Evolutionary conservation across 2,888 invertebrate species (phyloP).

Genomic region (Adelphocoris suturalis): DNA sequence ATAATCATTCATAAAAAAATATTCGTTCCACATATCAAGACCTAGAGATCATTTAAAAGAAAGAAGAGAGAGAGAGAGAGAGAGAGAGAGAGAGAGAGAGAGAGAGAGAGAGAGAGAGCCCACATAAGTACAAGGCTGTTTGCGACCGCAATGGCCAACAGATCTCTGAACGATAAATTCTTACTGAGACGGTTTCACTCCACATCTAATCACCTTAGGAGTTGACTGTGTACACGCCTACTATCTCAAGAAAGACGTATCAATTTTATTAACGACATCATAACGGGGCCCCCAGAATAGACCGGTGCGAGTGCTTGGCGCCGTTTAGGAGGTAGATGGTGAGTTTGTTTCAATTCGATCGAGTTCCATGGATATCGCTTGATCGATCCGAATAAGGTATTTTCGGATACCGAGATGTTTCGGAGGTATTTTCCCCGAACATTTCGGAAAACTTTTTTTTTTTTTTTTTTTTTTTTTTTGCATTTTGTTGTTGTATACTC

Average conservation of each 20-base stretch:
- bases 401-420: too few relatives aligned
- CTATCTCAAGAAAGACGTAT: not conserved
- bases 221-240: not conserved
- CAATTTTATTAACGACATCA: not conserved
- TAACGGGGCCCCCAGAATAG: slow-evolving; percentile 4
- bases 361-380: not conserved
- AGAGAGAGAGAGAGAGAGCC: too few relatives aligned
- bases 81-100: too few relatives aligned
- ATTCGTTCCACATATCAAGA: too few relatives aligned
- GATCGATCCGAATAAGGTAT: too few relatives aligned
- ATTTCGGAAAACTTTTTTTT: too few relatives aligned
- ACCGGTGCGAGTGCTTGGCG: not conserved
- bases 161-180: not conserved
- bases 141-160: not conserved
- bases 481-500: too few relatives aligned
- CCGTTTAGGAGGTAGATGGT: not conserved
- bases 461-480: too few relatives aligned
- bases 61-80: too few relatives aligned
- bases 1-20: too few relatives aligned
- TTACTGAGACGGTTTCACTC: not conserved
- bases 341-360: not conserved
- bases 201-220: not conserved
- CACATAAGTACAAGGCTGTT: not conserved
- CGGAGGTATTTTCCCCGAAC: too few relatives aligned
- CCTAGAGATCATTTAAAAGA: too few relatives aligned